Base-by-base conservation (phyloP, 2,797 vertebrate species). In the Girardinus metallicus region DNA sequence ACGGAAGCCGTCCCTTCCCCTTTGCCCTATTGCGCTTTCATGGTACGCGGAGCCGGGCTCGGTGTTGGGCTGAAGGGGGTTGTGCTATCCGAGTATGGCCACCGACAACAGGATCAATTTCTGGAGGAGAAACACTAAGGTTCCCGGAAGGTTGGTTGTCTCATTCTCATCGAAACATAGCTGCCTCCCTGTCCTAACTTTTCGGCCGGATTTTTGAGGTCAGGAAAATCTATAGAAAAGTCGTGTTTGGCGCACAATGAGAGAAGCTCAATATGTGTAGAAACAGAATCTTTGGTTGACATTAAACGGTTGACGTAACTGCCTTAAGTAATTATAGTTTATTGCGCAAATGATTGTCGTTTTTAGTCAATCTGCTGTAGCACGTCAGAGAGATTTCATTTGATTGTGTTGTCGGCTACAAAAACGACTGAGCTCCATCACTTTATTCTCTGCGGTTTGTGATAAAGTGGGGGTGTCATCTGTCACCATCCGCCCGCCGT, bases 61-160 rank as follows among this genome's bases (percentile, higher is more conserved):
- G 62, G 82, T 83, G 82, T 74, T 77, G 73, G 77, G 64, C 10
- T 89, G 82, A 78, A 34, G 80, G 83, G 47, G 83, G 80, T 18
- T 77, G 88, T 82, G 89, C 78, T 83, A 80, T 88, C 84, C 85
- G 88, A 95, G 84, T 85, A 98, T 99, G 98, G 97, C 97, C 90
- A 96, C 97, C 89, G 98, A 99, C 79, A 97, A 96, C 94, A 96
- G 95, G 92, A 96, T 96, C 91, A 94, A 98, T 95, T 99, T 99
- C 89, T 99, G 98, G 98, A 98, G 97, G 95, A 96, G 96, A 94
- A 98, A 95, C 94, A 89, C 96, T 43, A 97, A 96, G 95, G 96
- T 97, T 95, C 97, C 98, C 62, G 98, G 98, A 93, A 99, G 98
- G 98, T 99, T 92, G 90, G 96, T 88, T 44, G 11, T 23, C 18